Percentiles rank a stretch among this genome's conserved stretches.
Conservation (phyloP, 2,797 vertebrate genomes). For the Coregonus sp. region DNA sequence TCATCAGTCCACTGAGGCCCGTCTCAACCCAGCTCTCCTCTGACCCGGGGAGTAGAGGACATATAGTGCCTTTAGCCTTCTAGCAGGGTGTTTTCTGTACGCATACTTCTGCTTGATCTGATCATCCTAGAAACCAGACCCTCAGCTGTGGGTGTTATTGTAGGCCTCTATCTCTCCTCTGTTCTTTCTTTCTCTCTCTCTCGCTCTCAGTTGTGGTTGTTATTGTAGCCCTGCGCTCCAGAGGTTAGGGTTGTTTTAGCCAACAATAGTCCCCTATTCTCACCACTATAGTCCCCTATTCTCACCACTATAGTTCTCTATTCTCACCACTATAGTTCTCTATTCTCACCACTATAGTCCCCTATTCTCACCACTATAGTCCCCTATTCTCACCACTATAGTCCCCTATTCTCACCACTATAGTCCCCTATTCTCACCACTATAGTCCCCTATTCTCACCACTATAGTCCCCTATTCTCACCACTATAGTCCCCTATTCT, state of each 20-base stretch:
- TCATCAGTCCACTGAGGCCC: neutral
- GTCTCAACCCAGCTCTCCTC: constrained; percentile 29
- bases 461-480: no score
- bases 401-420: no score
- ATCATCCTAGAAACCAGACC: constrained; percentile 72
- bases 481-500: no score
- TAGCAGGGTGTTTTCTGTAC: constrained; percentile 68
- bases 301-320: no score
- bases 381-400: no score
- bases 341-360: constrained; percentile 46
- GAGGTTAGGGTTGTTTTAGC: constrained; percentile 59
- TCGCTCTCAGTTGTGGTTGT: constrained; percentile 2
- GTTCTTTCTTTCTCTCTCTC: neutral
- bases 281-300: constrained; percentile 14
- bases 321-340: constrained; percentile 7
- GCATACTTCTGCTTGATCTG: constrained; percentile 68
- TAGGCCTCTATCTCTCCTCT: constrained; percentile 37
- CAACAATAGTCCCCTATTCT: constrained; percentile 62
- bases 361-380: no score
- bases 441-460: no score
- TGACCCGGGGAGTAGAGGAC: constrained; percentile 35
- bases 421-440: no score
- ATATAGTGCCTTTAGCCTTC: constrained; percentile 56
- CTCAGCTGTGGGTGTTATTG: constrained; percentile 61
- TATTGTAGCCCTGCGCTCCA: constrained; percentile 58